Evolutionary conservation across 2,797 vertebrate species (phyloP), one percentile per base, ranked within the genome.

Genomic region (Myotis findleyi): DNA sequence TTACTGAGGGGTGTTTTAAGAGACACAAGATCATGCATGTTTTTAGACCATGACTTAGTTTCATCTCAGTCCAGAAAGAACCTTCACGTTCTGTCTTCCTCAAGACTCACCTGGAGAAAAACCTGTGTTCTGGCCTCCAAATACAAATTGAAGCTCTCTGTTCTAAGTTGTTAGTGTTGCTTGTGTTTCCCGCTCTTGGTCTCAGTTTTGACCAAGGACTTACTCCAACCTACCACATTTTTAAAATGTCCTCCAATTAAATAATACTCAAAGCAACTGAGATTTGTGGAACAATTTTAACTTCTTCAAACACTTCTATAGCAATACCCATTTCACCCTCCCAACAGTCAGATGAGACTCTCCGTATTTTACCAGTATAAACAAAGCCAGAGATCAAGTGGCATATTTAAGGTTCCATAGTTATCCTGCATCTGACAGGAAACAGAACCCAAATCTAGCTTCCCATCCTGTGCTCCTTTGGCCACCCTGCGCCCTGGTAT

Each of bases 1-100:
- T 97, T 89, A 93, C 13, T 92, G 0, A 8, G 82, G 73, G 62
- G 62, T 87, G 73, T 64, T 96, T 97, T 75, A 94, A 96, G 94
- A 92, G 92, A 73, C 68, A 77, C n/a, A 83, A 53, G 79, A 83
- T 94, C 89, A 97, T 57, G 73, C 68, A 55, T 93, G 66, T 11
- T 87, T 96, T 72, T 23, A 81, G 44, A 47, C 5, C 68, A 25
- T 77, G 55, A 89, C 53, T 80, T 82, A 23, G 33, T 73, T 69
- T 44, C 18, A 51, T 72, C 92, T 95, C 20, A 71, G 4, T 66
- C 38, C 30, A 72, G 3, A 10, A 75, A 86, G 14, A 79, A 49
- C 17, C 20, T 88, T 7, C 53, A 75, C 72, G 36, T 33, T 89
- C 73, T 81, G 14, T 18, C 55, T 94, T 87, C 38, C 18, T 92